Base-by-base conservation (phyloP, 1,140 invertebrate genomes). In the Hypothenemus hampei region DNA sequence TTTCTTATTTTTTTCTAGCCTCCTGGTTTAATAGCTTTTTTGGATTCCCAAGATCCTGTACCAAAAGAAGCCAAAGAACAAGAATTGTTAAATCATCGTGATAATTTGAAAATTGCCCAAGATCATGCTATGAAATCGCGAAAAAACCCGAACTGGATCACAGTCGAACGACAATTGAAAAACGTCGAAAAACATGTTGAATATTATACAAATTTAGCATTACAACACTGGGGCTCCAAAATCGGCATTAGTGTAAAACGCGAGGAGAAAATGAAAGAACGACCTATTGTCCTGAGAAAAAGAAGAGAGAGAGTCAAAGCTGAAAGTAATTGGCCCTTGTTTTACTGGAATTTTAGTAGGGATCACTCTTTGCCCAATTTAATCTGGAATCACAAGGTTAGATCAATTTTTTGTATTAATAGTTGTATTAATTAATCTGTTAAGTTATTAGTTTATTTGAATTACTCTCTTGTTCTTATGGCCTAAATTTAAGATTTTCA, bases 361-460 rank as follows among this genome's bases (percentile, higher is more conserved):
- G 94, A 99, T 77, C 96, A 99, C 73, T 84, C 91, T 21, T 78
- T 95, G 69, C 91, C 97, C 4, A 97, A 99, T 77, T 78, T 99
- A 5, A 97, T 99, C 64, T 99, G 97, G 97, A 99, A 99, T 77
- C 93, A 95, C 67, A 96, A 94, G 72, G 89, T 89, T 39, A 2
- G 4, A 16, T 39, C 18, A 10, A 19, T 13, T 13, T 13, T 39
- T 15, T 15, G 5, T 39, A 15, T 13, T n/a, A 39, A 39, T 16
- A 18, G n/a, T n/a, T n/a, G n/a, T n/a, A n/a, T 13, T 8, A 8
- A 11, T 13, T 31, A 31, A 31, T 31, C 26, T 11, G 3, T 13
- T 13, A 31, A 31, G 10, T n/a, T n/a, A n/a, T n/a, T n/a, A n/a
- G n/a, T n/a, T n/a, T n/a, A n/a, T n/a, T n/a, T n/a, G n/a, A n/a